Evolutionary conservation across 2,888 invertebrate species (phyloP).

Genomic region (Osedax fenrisi): DNA sequence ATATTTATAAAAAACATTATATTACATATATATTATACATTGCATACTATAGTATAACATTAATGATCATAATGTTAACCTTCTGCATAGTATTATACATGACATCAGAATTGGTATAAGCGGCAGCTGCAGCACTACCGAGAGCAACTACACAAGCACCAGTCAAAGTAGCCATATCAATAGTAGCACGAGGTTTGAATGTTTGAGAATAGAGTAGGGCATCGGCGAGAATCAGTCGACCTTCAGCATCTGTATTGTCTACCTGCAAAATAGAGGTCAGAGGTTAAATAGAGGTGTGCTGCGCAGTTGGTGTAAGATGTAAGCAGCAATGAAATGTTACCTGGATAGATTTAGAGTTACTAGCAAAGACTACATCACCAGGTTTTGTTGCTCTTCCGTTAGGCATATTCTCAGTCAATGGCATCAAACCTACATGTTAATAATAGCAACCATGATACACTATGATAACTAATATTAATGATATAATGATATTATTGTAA

Average conservation of each 20-base stretch:
- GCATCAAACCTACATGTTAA: slow-evolving; percentile 57
- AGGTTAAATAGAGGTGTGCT: too few species aligned
- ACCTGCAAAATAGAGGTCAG: slow-evolving; percentile 51
- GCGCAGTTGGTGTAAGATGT: too few species aligned
- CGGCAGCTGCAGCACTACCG: slow-evolving; percentile 62
- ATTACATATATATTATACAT: too few species aligned
- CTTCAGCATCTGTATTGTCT: slow-evolving; percentile 67
- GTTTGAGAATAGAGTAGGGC: slow-evolving; percentile 67
- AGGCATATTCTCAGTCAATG: slow-evolving; percentile 69
- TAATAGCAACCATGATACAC: not conserved
- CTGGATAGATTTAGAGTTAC: slow-evolving; percentile 65
- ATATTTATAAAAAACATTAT: too few species aligned
- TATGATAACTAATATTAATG: not conserved
- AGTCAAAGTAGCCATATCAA: slow-evolving; percentile 70
- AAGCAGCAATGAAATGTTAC: slow-evolving; percentile 36
- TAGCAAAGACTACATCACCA: slow-evolving; percentile 65
- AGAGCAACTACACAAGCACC: slow-evolving; percentile 59
- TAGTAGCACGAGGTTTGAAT: slow-evolving; percentile 60
- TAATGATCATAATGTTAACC: too few species aligned
- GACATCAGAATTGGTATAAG: slow-evolving; percentile 63
- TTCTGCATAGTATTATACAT: slow-evolving; percentile 60
- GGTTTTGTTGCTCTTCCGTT: slow-evolving; percentile 67
- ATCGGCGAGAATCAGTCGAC: slow-evolving; percentile 68
- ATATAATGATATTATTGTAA: too few species aligned
- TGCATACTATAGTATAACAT: too few species aligned